These are phyloP conservation scores for Dendrophyllia cribrosa DNA, from an alignment of 64 coral and sea anemone genomes.

Conservation along the genomic window DNA sequence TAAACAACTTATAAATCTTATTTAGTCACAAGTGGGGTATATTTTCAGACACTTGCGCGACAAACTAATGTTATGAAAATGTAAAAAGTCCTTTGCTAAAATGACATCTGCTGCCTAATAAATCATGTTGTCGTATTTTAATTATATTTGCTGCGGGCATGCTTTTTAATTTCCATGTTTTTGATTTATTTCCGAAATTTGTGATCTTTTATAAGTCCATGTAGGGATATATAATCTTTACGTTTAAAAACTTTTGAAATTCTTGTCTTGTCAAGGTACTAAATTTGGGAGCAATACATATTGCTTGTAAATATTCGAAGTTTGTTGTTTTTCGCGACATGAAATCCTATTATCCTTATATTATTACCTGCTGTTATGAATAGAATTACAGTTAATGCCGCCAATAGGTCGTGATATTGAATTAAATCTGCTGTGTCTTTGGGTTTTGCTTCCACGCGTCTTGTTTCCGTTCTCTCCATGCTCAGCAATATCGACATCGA, in stretches of 20 bases:
- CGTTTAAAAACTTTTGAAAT: no score
- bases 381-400: background rate
- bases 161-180: background rate
- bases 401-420: background rate
- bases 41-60: no score
- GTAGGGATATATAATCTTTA: background rate
- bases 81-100: background rate
- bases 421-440: background rate
- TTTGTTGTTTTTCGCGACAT: slow-evolving; percentile 6
- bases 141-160: background rate
- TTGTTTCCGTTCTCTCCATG: no score
- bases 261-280: background rate
- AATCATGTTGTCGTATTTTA: background rate
- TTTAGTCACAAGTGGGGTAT: no score
- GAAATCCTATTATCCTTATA: background rate
- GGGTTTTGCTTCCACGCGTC: no score
- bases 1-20: background rate
- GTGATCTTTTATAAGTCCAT: background rate
- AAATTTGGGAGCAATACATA: background rate
- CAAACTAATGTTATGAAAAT: background rate
- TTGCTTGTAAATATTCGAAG: background rate
- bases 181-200: background rate
- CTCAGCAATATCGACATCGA: no score
- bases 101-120: background rate
- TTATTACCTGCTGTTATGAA: background rate